A percentile compares a stretch with the other conserved stretches of the same genome.
Evolutionary conservation across 2,888 invertebrate species (phyloP).

Genomic region (Hemistola chrysoprasaria): DNA sequence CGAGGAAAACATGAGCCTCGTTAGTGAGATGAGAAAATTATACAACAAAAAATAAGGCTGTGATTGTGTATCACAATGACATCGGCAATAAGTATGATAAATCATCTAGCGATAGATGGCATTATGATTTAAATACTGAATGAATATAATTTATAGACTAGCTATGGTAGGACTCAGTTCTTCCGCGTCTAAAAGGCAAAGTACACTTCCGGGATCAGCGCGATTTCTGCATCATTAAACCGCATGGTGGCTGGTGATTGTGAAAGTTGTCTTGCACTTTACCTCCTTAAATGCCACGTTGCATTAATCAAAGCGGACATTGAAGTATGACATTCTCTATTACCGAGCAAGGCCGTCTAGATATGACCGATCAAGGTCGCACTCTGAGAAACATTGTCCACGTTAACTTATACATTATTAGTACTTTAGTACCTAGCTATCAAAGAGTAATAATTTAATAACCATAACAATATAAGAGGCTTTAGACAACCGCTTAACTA

Average conservation of each 20-base stretch:
- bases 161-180: conserved; percentile 28
- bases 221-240: conserved; percentile 33
- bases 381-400: conserved; percentile 38
- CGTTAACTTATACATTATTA: no score
- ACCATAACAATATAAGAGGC: conserved; percentile 25
- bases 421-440: no score
- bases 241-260: conserved; percentile 29
- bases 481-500: no score
- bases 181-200: conserved; percentile 43
- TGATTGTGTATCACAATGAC: conserved; percentile 9
- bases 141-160: conserved; percentile 30
- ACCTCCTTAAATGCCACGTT: conserved; percentile 46
- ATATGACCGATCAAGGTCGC: conserved; percentile 56
- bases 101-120: conserved; percentile 19
- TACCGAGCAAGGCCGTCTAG: conserved; percentile 55
- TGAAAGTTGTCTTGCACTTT: conserved; percentile 46
- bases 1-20: conserved; percentile 22
- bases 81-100: no score
- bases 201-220: conserved; percentile 48
- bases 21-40: conserved; percentile 25
- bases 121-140: conserved; percentile 27
- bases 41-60: conserved; percentile 15
- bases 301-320: conserved; percentile 50
- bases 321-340: conserved; percentile 52
- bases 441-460: no score